A percentile compares a stretch with the other conserved stretches of the same genome.
phyloP scores from a whole-genome alignment of 2,797 vertebrate species.

The Falco concolor region DNA sequence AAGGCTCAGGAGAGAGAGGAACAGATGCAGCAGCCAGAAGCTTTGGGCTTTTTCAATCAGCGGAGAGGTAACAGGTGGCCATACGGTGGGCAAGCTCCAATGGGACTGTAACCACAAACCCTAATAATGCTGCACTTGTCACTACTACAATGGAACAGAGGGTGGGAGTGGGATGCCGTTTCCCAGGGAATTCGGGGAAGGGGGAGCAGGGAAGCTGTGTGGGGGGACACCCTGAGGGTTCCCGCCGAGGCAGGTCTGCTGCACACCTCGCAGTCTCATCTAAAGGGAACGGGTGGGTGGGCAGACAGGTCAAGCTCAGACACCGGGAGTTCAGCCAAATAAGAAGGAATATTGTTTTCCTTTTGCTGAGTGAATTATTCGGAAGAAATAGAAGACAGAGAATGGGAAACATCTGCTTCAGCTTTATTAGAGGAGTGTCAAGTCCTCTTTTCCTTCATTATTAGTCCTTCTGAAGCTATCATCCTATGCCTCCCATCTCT shows the following conservation, averaged over 20 bases:
- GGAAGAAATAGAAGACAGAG: neutral
- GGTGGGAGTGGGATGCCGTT: neutral
- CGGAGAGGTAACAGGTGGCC: neutral
- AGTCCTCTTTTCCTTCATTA: constrained; percentile 8
- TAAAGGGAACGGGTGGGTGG: fast-evolving
- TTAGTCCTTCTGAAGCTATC: neutral
- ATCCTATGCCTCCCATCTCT: neutral
- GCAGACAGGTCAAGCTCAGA: neutral
- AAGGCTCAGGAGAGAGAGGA: neutral
- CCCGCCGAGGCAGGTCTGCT: neutral
- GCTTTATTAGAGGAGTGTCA: constrained; percentile 40
- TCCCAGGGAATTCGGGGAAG: neutral
- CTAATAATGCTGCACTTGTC: neutral
- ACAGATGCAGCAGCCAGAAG: constrained; percentile 26
- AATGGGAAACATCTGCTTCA: constrained; percentile 26
- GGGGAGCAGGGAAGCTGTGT: neutral
- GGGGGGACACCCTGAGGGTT: neutral
- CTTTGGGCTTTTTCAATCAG: neutral
- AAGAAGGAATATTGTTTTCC: neutral
- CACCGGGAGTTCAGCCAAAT: neutral
- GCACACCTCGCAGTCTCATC: fast-evolving
- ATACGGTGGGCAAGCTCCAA: neutral
- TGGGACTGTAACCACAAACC: neutral
- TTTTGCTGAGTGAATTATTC: neutral
- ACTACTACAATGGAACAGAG: neutral